Evolutionary conservation across 1,140 invertebrate species (phyloP).

Genomic region (Chrysoperla carnea): DNA sequence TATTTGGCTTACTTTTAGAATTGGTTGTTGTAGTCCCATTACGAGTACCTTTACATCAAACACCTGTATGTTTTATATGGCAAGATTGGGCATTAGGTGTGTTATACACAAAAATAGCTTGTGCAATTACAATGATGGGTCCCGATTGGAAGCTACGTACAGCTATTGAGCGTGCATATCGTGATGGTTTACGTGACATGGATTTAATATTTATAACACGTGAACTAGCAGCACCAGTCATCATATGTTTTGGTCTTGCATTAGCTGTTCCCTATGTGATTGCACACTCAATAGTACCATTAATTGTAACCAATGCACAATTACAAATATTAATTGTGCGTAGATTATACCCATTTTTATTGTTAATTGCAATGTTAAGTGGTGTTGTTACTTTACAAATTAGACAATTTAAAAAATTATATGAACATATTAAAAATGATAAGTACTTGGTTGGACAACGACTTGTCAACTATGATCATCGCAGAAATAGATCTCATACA

Average conservation of each 20-base stretch:
- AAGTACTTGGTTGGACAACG: conserved; percentile 93
- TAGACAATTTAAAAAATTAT: conserved; percentile 81
- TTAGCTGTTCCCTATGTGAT: conserved; percentile 81
- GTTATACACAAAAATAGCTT: conserved; percentile 95
- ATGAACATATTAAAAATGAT: conserved; percentile 98
- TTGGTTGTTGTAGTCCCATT: conserved; percentile 82
- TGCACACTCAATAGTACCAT: conserved; percentile 65
- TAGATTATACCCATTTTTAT: conserved; percentile 79
- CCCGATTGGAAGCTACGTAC: conserved; percentile 86
- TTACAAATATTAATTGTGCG: conserved; percentile 61
- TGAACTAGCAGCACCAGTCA: conserved; percentile 75
- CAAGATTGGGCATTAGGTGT: conserved; percentile 96
- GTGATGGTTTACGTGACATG: conserved; percentile 85
- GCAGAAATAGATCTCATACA: conserved; percentile 32
- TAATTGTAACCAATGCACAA: conserved; percentile 53
- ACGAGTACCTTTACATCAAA: conserved; percentile 83
- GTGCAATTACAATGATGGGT: conserved; percentile 91
- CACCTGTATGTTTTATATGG: conserved; percentile 88
- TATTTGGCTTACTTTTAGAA: conserved; percentile 84
- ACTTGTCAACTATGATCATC: conserved; percentile 87
- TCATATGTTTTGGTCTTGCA: conserved; percentile 70
- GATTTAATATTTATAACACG: conserved; percentile 72
- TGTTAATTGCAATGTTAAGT: conserved; percentile 48
- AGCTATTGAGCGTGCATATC: conserved; percentile 77
- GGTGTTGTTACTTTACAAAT: conserved; percentile 58